Evolutionary conservation across 2,113 vertebrate species (phyloP), one percentile per base, ranked within the genome.

Genomic region (Proteles cristata): DNA sequence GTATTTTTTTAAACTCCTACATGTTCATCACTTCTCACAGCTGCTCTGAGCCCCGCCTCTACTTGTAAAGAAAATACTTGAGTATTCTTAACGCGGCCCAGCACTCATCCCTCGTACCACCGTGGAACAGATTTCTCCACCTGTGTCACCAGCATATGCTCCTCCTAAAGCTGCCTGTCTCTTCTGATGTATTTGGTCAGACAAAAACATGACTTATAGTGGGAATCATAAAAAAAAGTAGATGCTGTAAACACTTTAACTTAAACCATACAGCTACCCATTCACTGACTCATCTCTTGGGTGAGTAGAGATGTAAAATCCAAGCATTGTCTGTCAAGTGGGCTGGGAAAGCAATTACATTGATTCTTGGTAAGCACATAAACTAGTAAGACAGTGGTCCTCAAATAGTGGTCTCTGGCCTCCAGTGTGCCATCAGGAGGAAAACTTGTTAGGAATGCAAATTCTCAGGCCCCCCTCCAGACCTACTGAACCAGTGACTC

Each of bases 121-220:
- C 28, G 9, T 26, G 69, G 50, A 45, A 73, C 39, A 63, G 21
- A 31, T 15, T 25, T 91, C 9, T 81, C n/a, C 4, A 15, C 45
- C 48, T 90, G n/a, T 77, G n/a, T 4, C 1, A 0, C n/a, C 33
- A 76, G 43, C 6, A 69, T 50, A 71, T 0, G 0, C 39, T 63
- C 12, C n/a, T 89, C 61, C 90, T 86, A 68, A 1, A 58, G 33
- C 7, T 63, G 50, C 17, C 0, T 35, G 11, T 74, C 74, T 79
- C 66, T n/a, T 2, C 35, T 73, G 25, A 74, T 63, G 35, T 76
- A 33, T 80, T n/a, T 77, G 61, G 5, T 58, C 73, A 31, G 45
- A 77, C 11, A 48, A 43, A 90, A 94, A 63, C 71, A 66, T 25
- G 25, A 39, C 35, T 69, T 48, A 25, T 4, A 21, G 12, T 14